Percentiles rank a stretch among this genome's conserved stretches.
phyloP scores from a whole-genome alignment of 2,888 invertebrate genomes.

The Torymus auratus region DNA sequence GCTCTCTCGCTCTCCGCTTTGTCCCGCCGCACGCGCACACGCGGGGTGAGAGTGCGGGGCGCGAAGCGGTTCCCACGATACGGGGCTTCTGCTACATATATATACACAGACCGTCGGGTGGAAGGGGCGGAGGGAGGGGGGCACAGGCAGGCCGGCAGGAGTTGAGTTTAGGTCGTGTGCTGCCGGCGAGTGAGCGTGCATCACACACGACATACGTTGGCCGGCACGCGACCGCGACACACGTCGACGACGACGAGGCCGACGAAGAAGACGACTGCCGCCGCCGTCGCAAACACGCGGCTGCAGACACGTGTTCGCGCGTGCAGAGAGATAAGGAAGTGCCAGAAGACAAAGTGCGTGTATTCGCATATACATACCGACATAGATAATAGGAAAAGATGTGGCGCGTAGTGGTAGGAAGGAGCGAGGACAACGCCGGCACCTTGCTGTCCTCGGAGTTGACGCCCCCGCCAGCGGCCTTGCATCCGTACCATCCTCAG shows the following conservation, averaged over 20 bases:
- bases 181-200: slow-evolving; percentile 11
- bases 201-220: slow-evolving; percentile 77
- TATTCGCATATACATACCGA: slow-evolving; percentile 12
- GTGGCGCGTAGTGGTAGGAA: slow-evolving; percentile 75
- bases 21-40: slow-evolving; percentile 2
- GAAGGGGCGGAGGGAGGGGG: no score
- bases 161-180: slow-evolving; percentile 50
- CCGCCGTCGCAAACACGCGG: slow-evolving; percentile 8
- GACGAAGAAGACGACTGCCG: no score
- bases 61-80: slow-evolving; percentile 51
- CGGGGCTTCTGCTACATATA: background rate
- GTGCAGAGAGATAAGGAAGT: background rate
- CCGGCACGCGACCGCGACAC: slow-evolving; percentile 76
- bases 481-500: slow-evolving; percentile 60
- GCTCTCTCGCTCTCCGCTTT: background rate
- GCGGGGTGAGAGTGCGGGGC: slow-evolving; percentile 47
- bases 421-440: slow-evolving; percentile 73
- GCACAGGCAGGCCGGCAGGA: background rate
- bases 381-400: slow-evolving; percentile 58
- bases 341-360: background rate
- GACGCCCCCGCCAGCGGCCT: slow-evolving; percentile 63
- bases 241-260: slow-evolving; percentile 31
- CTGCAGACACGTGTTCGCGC: slow-evolving; percentile 26
- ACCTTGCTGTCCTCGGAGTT: slow-evolving; percentile 71
- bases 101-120: no score